Conservation (phyloP, 2,113 vertebrate genomes). For the Pyxicephalus adspersus region DNA sequence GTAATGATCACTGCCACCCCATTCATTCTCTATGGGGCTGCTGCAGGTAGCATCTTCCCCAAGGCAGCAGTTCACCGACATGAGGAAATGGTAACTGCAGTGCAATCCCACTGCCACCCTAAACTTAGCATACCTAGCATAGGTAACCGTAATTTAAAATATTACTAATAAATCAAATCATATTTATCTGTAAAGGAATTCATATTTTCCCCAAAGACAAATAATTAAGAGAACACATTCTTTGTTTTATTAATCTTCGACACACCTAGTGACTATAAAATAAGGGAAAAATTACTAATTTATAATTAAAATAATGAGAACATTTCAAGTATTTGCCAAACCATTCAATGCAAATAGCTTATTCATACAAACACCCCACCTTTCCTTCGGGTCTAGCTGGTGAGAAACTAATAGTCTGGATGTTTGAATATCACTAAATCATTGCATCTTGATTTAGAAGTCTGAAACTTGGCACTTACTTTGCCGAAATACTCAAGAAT, state of each 20-base stretch:
- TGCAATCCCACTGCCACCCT: too few species aligned
- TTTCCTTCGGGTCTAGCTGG: slow-evolving; percentile 23
- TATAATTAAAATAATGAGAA: neutral
- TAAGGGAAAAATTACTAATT: neutral
- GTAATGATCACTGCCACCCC: too few species aligned
- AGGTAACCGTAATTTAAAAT: too few species aligned
- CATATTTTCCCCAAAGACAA: too few species aligned
- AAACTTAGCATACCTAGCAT: too few species aligned
- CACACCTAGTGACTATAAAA: neutral
- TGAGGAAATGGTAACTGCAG: too few species aligned
- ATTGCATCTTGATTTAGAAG: slow-evolving; percentile 58
- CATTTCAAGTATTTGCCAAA: neutral
- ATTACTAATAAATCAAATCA: too few species aligned
- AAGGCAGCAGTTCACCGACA: too few species aligned
- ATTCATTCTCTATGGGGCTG: too few species aligned
- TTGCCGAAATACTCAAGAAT: slow-evolving; percentile 86
- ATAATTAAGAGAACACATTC: too few species aligned
- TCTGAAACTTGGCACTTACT: slow-evolving; percentile 74
- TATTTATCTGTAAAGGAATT: too few species aligned
- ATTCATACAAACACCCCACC: slow-evolving; percentile 34
- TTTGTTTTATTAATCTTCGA: neutral
- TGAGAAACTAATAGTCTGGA: neutral
- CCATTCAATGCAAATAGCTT: slow-evolving; percentile 1
- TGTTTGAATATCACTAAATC: slow-evolving; percentile 6
- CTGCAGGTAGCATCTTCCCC: too few species aligned